Conservation (phyloP, 2,797 vertebrate genomes). For the Poeciliopsis paucimaculata region DNA sequence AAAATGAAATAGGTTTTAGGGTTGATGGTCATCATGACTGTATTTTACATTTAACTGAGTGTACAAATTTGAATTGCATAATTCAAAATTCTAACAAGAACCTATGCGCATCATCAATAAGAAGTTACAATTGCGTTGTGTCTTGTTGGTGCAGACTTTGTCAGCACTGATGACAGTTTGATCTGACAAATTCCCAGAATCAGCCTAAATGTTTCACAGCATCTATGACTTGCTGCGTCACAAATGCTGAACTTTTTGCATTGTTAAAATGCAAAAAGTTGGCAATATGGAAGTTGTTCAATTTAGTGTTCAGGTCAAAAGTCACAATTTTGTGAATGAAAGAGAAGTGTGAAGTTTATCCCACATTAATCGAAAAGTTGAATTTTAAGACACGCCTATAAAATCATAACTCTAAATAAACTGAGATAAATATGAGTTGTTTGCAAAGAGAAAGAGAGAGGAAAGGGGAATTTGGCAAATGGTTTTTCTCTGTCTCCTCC, state of each 20-base stretch:
- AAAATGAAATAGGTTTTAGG: background rate
- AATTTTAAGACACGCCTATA: background rate
- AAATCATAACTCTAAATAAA: background rate
- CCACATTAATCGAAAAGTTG: background rate
- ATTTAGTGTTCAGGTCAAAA: background rate
- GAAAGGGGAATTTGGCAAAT: background rate
- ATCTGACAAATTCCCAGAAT: conserved; percentile 44
- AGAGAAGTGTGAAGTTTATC: background rate
- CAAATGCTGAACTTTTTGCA: no score
- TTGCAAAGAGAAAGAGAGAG: background rate
- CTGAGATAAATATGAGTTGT: background rate
- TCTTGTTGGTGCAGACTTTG: conserved; percentile 44
- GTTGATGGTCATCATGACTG: background rate
- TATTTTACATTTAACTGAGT: background rate
- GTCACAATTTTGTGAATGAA: background rate
- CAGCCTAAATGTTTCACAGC: conserved; percentile 55
- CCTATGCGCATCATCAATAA: background rate
- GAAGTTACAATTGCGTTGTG: background rate
- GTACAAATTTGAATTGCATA: background rate
- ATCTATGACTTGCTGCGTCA: conserved; percentile 52
- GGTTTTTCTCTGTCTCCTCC: conserved; percentile 23
- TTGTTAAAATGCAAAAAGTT: background rate
- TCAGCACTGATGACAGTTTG: conserved; percentile 45
- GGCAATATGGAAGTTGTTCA: background rate
- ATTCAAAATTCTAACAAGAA: background rate